Evolutionary conservation across 2,888 invertebrate genomes (phyloP).

Genomic region (Amorpha juglandis): DNA sequence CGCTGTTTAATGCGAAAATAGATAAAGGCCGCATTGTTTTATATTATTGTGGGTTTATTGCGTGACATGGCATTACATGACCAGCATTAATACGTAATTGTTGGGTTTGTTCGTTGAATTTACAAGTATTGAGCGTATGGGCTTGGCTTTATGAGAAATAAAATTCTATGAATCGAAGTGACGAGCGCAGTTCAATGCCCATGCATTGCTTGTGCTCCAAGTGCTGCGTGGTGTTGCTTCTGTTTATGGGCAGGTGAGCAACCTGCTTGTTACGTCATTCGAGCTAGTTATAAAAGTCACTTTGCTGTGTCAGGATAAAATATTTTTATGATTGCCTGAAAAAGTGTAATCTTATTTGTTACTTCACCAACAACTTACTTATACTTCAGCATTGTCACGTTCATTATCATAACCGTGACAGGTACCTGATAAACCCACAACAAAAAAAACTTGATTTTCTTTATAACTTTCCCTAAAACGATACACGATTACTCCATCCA

Average conservation of each 20-base stretch:
- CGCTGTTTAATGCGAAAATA: constrained; percentile 31
- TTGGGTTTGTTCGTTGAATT: no score
- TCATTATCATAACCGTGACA: not conserved
- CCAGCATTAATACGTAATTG: not conserved
- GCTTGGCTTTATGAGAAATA: no score
- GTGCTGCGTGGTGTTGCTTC: no score
- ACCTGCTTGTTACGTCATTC: no score
- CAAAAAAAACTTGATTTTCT: not conserved
- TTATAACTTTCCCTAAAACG: constrained; percentile 2
- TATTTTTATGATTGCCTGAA: not conserved
- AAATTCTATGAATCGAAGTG: no score
- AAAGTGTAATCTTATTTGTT: not conserved
- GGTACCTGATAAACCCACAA: not conserved
- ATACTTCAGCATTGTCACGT: not conserved
- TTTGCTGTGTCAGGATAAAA: no score
- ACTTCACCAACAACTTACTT: not conserved
- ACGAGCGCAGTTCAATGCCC: no score
- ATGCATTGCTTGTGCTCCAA: not conserved
- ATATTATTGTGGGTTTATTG: not conserved
- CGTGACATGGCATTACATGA: not conserved
- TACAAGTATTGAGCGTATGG: no score
- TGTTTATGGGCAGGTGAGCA: no score
- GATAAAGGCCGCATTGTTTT: constrained; percentile 25
- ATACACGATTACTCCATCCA: constrained; percentile 23
- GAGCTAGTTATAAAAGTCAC: no score